Base-by-base conservation (phyloP, 2,888 invertebrate genomes). In the Danaus chrysippus region DNA sequence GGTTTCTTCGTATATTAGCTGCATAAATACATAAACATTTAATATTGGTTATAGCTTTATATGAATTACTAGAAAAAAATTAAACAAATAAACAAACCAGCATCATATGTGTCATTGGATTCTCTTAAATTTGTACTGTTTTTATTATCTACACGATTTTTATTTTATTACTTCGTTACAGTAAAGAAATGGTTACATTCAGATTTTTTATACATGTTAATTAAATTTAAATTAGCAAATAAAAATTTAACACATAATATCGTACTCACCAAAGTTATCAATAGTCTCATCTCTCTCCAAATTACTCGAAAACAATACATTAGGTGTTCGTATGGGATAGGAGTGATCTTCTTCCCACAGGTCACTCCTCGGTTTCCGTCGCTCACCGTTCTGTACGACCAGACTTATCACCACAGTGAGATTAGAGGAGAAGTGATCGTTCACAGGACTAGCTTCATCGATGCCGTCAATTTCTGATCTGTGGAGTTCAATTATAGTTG, bases 241-340 rank as follows among this genome's bases (percentile, higher is more conserved):
- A 12, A 34, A 53, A n/a, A 56, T 42, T 13, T 1, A 42, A 19
- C 1, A 43, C 19, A 54, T 1, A 42, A 43, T 54, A 13, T 42
- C 54, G 43, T 10, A 75, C 84, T 86, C 76, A 95, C 96, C 95
- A 79, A 96, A 97, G 78, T 95, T 96, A 74, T 97, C 96, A 34
- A 95, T 91, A 73, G 95, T 94, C 81, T 97, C 96, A 66, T 96
- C 96, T 83, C 94, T 94, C 80, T 97, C 97, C 61, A 96, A 81
- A 61, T 94, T 94, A 0, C 95, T 94, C 5, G 94, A 93, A 81
- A 97, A 97, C 0, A 97, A 84, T 0, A 94, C 90, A 66, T 92
- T 89, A 0, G 86, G 86, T 0, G 87, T 86, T 15, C 91, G 71
- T 0, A 87, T 73, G 0, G 86, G 77, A 71, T 86, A 89, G 0